phyloP scores from a whole-genome alignment of 2,797 vertebrate species.

The Dallia pectoralis region DNA sequence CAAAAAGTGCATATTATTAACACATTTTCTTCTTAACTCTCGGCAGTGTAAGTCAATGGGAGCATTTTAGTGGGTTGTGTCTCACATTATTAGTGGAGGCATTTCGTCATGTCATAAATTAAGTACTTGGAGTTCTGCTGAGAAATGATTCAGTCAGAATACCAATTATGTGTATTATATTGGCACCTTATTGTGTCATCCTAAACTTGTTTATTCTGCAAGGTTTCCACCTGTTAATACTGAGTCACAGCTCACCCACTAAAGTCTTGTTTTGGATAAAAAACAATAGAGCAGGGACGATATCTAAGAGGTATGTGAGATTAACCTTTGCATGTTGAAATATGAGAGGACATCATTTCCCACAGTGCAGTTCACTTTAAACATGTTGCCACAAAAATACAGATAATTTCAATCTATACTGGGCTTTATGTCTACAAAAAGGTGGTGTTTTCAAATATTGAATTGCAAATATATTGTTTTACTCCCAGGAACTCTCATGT shows the following conservation, averaged over 20 bases:
- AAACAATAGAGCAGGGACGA: slow-evolving; percentile 51
- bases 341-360: slow-evolving; percentile 10
- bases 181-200: neutral
- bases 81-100: no score
- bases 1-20: no score
- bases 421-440: neutral
- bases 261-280: slow-evolving; percentile 57
- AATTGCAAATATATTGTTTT: neutral
- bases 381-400: neutral
- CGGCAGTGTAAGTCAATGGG: no score
- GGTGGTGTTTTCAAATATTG: neutral
- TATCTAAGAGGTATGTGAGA: slow-evolving; percentile 55
- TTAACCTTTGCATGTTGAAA: slow-evolving; percentile 51
- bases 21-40: no score
- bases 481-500: neutral
- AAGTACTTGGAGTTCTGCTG: no score
- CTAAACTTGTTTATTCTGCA: neutral
- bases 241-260: slow-evolving; percentile 55
- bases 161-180: neutral
- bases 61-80: no score
- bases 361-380: neutral
- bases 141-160: no score
- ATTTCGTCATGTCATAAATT: no score
- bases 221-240: slow-evolving; percentile 11
- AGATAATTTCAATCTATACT: neutral